A percentile compares a stretch with the other conserved stretches of the same genome.
phyloP scores from a whole-genome alignment of 2,797 vertebrate genomes.

The Salarias fasciatus region DNA sequence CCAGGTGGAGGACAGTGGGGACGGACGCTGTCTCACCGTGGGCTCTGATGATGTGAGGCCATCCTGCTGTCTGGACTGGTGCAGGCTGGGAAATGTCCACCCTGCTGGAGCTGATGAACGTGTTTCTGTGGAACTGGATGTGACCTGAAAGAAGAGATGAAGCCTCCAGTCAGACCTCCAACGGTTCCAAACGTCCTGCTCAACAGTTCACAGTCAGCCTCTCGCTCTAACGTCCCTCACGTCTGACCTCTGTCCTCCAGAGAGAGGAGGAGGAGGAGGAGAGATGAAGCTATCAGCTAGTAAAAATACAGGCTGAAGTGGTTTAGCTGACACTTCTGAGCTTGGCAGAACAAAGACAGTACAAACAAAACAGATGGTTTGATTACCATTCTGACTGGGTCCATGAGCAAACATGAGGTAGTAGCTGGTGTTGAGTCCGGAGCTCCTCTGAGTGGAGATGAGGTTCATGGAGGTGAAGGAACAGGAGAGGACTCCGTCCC shows the following conservation, averaged over 20 bases:
- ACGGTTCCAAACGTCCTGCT: no score
- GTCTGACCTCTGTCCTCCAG: no score
- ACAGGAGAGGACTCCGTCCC: conserved; percentile 76
- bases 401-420: conserved; percentile 80
- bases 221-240: no score
- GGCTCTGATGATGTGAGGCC: conserved; percentile 58
- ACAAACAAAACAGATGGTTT: not conserved
- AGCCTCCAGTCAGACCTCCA: not conserved
- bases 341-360: no score
- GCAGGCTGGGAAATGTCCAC: conserved; percentile 45
- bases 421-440: conserved; percentile 46
- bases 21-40: conserved; percentile 53
- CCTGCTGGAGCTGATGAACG: conserved; percentile 49
- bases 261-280: no score
- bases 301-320: no score
- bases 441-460: conserved; percentile 67
- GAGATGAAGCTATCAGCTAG: no score
- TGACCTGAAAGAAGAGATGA: conserved; percentile 58
- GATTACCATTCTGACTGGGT: conserved; percentile 69
- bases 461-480: conserved; percentile 78
- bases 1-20: no score
- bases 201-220: no score
- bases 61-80: not conserved
- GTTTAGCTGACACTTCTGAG: no score
- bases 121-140: conserved; percentile 65